Percentiles rank a stretch among this genome's conserved stretches.
Conservation (phyloP, 2,113 vertebrate genomes). For the Neogobius melanostomus region DNA sequence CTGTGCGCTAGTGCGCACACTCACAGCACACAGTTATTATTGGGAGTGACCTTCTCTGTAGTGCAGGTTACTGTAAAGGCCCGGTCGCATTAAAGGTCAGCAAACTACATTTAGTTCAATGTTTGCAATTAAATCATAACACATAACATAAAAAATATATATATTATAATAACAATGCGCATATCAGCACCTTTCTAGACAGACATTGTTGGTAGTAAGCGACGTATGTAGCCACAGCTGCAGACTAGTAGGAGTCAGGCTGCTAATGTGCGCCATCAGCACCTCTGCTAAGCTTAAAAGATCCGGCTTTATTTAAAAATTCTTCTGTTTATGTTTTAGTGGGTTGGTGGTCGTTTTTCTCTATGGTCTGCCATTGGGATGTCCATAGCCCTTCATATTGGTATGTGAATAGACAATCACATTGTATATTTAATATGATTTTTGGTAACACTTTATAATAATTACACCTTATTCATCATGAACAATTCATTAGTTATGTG, state of each 20-base stretch:
- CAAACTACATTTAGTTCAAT: constrained; percentile 58
- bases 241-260: no score
- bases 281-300: no score
- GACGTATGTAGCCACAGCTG: no score
- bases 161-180: no score
- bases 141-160: no score
- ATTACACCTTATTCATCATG: no score
- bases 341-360: constrained; percentile 97
- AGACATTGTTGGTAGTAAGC: no score
- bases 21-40: constrained; percentile 65
- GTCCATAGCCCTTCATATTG: constrained; percentile 94
- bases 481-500: no score
- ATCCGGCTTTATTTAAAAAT: no score
- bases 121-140: constrained; percentile 62
- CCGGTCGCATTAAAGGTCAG: constrained; percentile 68
- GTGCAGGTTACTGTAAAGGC: constrained; percentile 68
- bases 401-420: constrained; percentile 64
- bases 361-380: constrained; percentile 98
- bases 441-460: background rate
- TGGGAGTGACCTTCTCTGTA: constrained; percentile 74
- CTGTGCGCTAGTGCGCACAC: constrained; percentile 50
- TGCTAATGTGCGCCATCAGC: no score
- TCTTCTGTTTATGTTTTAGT: constrained; percentile 72
- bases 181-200: no score
- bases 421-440: background rate